These are phyloP conservation scores for Yoshiicerus persimilis DNA, from an alignment of 1,140 invertebrate species.

Conservation along the genomic window DNA sequence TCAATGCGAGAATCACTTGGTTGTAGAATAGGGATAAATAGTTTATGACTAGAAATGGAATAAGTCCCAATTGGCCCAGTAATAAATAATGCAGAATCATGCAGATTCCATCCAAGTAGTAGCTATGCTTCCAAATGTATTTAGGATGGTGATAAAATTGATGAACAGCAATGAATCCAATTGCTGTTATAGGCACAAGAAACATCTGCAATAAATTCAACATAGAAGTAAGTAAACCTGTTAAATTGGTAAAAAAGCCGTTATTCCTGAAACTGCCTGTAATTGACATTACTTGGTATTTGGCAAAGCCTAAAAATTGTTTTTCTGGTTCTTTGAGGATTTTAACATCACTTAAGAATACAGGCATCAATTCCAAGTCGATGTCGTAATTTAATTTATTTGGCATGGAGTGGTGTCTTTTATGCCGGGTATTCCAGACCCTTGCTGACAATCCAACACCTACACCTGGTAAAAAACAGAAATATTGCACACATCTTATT, in stretches of 20 bases:
- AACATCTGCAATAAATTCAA: no score
- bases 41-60: conserved; percentile 24
- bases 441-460: background rate
- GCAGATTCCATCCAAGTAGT: conserved; percentile 13
- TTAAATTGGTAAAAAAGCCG: no score
- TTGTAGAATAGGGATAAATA: conserved; percentile 36
- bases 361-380: conserved; percentile 23
- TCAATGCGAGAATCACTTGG: conserved; percentile 34
- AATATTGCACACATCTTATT: background rate
- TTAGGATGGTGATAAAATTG: background rate
- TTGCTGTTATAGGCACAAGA: background rate
- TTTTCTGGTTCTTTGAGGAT: background rate
- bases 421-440: conserved; percentile 14
- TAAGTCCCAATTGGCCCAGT: conserved; percentile 27
- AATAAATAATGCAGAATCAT: conserved; percentile 33
- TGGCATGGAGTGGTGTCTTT: conserved; percentile 36
- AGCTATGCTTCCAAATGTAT: conserved; percentile 13
- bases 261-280: background rate
- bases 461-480: background rate
- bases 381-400: conserved; percentile 31
- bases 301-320: background rate
- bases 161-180: background rate
- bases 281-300: background rate
- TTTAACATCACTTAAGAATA: background rate
- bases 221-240: no score